Conservation (phyloP, 2,888 invertebrate genomes). For the Drosophila putrida region DNA sequence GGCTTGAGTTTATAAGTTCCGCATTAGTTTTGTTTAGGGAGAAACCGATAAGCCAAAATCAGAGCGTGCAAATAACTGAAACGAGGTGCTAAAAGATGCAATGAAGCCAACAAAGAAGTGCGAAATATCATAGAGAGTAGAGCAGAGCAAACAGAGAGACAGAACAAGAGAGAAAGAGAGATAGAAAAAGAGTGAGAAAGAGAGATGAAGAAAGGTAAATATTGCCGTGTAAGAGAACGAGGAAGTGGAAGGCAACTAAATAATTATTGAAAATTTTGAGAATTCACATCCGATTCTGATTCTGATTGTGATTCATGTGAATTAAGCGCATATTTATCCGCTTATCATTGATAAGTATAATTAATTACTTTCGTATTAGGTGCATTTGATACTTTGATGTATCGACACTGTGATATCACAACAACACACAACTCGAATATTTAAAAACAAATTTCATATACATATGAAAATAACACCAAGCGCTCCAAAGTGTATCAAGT, state of each 20-base stretch:
- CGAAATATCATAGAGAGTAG: constrained; percentile 46
- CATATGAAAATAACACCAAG: constrained; percentile 20
- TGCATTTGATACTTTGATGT: constrained; percentile 64
- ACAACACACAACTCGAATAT: constrained; percentile 12
- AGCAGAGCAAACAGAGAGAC: constrained; percentile 6
- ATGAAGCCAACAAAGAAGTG: constrained; percentile 56
- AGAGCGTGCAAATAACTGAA: constrained; percentile 67
- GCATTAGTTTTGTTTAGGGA: constrained; percentile 33
- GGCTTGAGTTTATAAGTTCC: constrained; percentile 10
- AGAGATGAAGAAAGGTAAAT: background rate
- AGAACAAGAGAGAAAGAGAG: background rate
- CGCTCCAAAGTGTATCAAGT: constrained; percentile 58
- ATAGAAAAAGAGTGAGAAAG: background rate
- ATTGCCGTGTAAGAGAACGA: background rate
- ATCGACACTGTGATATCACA: constrained; percentile 55
- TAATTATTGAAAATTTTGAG: constrained; percentile 1
- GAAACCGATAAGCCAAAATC: constrained; percentile 60
- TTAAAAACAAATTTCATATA: constrained; percentile 14
- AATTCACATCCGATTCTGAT: constrained; percentile 31
- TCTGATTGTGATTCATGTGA: constrained; percentile 70
- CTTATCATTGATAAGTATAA: constrained; percentile 69
- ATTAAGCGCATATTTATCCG: constrained; percentile 49
- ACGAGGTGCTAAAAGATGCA: constrained; percentile 71
- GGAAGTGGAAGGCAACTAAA: constrained; percentile 8
- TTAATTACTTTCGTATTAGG: constrained; percentile 66